These are phyloP conservation scores for Sminthopsis crassicaudata DNA, from an alignment of 2,113 vertebrate species.

Conservation along the genomic window DNA sequence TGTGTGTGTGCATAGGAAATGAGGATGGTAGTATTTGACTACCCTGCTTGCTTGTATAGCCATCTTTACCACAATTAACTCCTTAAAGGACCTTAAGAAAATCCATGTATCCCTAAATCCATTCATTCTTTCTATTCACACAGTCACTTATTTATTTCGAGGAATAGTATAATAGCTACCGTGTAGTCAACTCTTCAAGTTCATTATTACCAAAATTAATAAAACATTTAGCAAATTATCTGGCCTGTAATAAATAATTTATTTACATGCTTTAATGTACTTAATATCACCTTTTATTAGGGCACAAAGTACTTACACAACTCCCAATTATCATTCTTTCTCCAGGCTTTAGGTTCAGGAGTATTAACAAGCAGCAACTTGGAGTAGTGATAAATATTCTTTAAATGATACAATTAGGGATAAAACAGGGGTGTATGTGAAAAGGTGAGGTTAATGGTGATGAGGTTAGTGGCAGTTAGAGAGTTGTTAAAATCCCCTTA, in stretches of 20 bases:
- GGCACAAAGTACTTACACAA: not conserved
- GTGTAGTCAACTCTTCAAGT: not conserved
- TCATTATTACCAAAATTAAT: not conserved
- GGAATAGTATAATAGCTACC: not conserved
- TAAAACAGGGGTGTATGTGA: not conserved
- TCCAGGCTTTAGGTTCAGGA: not conserved
- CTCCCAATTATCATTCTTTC: not conserved
- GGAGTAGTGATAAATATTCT: not conserved
- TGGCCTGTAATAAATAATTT: not conserved
- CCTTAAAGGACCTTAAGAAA: not conserved
- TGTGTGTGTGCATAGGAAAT: not conserved
- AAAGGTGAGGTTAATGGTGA: too few species aligned
- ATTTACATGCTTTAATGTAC: not conserved
- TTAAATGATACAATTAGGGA: not conserved
- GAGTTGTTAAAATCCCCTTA: too few species aligned
- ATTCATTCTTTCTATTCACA: not conserved
- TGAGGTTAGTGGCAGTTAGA: too few species aligned
- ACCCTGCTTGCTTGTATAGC: not conserved
- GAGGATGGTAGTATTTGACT: not conserved
- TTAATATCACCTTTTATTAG: not conserved
- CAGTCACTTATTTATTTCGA: not conserved
- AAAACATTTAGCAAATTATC: not conserved
- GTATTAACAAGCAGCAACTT: not conserved
- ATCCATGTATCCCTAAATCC: not conserved
- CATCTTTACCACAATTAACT: not conserved